Evolutionary conservation across 2,797 vertebrate genomes (phyloP).

Genomic region (Chelon labrosus): DNA sequence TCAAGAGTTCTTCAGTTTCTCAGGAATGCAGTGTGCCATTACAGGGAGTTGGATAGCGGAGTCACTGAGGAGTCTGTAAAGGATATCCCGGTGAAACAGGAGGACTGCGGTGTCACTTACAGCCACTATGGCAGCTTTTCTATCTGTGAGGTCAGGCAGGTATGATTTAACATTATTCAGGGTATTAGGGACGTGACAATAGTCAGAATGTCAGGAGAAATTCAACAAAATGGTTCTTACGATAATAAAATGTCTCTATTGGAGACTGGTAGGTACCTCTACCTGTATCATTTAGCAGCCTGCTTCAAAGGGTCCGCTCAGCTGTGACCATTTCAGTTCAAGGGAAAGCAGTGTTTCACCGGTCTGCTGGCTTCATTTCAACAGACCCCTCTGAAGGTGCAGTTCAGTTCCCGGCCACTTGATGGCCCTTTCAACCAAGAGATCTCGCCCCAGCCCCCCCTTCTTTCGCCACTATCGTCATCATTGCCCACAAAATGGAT

Average conservation of each 20-base stretch:
- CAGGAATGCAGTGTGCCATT: slow-evolving; percentile 64
- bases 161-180: slow-evolving; percentile 61
- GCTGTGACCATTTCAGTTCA: slow-evolving; percentile 51
- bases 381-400: slow-evolving; percentile 46
- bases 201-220: slow-evolving; percentile 34
- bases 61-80: slow-evolving; percentile 62
- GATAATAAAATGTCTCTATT: slow-evolving; percentile 10
- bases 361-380: slow-evolving; percentile 44
- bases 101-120: slow-evolving; percentile 72
- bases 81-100: slow-evolving; percentile 70
- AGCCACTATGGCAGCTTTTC: slow-evolving; percentile 41
- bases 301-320: slow-evolving; percentile 56
- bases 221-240: slow-evolving; percentile 38
- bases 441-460: slow-evolving; percentile 45
- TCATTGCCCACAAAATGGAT: slow-evolving; percentile 88
- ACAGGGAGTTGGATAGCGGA: slow-evolving; percentile 49
- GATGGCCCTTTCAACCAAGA: slow-evolving; percentile 83
- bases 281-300: slow-evolving; percentile 32
- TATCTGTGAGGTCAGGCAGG: slow-evolving; percentile 52
- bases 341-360: slow-evolving; percentile 54
- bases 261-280: slow-evolving; percentile 11
- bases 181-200: slow-evolving; percentile 33
- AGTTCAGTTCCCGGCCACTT: slow-evolving; percentile 77
- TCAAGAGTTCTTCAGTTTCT: slow-evolving; percentile 61
- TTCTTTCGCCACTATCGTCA: slow-evolving; percentile 69